Base-by-base conservation (phyloP, 2,797 vertebrate genomes). In the Labroides dimidiatus region DNA sequence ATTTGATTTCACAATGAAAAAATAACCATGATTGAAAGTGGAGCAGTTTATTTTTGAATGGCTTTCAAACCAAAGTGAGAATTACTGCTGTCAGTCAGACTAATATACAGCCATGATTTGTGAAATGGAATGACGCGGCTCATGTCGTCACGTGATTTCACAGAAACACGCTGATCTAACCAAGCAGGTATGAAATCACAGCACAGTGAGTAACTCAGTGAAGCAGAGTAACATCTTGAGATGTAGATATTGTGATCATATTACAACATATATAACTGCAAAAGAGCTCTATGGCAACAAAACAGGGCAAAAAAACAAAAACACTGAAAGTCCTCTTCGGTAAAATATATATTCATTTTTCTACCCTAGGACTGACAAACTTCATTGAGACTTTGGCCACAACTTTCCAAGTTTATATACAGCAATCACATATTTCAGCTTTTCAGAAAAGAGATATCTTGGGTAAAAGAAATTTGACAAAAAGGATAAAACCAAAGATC, bases 21-120 rank as follows among this genome's bases (percentile, higher is more conserved):
- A 75, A 71, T 78, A 44, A 75, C 56, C 10, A 55, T 49, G 67
- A 82, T 66, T 60, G 48, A 47, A 36, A 47, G 30, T 81, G 78
- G 85, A 68, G 65, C 24, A 82, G 67, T 82, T 49, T 39, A n/a
- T 67, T 84, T 78, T 72, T 56, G 55, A 87, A 82, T 45, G 39
- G 52, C 57, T 77, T 83, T 84, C 57, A 69, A 82, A 70, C 75
- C 78, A 59, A 75, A 57, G 56, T 75, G 70, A 81, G 58, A 87
- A 83, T 82, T 76, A 59, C 57, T 44, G 68, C 82, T 69, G 75
- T 73, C 86, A 84, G 48, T 76, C 72, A 69, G 48, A 68, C 55
- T 64, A 57, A 77, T 68, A 69, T 72, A 66, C 10, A 53, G 70
- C 27, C 52, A 44, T 50, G 39, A 66, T 65, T 75, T 78, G 65